Conservation (phyloP, 2,113 vertebrate species). For the Procavia capensis region DNA sequence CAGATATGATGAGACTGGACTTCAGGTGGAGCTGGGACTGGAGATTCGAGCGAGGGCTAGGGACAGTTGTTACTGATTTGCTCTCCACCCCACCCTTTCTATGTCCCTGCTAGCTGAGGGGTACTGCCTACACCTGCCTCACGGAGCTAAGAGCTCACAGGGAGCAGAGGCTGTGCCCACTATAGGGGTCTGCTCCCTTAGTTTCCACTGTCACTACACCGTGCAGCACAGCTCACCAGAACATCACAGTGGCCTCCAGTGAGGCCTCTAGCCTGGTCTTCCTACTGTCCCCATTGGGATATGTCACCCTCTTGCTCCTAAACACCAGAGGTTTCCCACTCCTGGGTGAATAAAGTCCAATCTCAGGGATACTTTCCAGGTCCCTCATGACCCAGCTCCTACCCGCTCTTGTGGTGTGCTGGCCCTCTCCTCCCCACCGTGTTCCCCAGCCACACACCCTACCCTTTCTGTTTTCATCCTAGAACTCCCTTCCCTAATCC, state of each 20-base stretch:
- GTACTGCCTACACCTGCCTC: background rate
- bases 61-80: background rate
- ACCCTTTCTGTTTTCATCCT: background rate
- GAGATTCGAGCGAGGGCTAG: background rate
- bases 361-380: background rate
- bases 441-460: background rate
- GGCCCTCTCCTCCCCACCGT: background rate
- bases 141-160: background rate
- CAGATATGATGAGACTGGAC: background rate
- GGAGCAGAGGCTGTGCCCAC: background rate
- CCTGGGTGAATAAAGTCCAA: background rate
- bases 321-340: background rate
- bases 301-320: background rate
- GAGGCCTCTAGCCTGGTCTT: background rate
- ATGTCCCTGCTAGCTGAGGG: background rate
- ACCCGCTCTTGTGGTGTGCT: rapidly evolving
- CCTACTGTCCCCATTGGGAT: background rate
- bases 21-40: background rate
- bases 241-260: background rate
- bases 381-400: background rate
- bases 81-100: too few species aligned
- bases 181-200: background rate
- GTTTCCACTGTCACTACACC: background rate
- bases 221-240: background rate
- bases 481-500: background rate